These are phyloP conservation scores for Clupea harengus DNA, from an alignment of 2,113 vertebrate genomes.

Conservation along the genomic window DNA sequence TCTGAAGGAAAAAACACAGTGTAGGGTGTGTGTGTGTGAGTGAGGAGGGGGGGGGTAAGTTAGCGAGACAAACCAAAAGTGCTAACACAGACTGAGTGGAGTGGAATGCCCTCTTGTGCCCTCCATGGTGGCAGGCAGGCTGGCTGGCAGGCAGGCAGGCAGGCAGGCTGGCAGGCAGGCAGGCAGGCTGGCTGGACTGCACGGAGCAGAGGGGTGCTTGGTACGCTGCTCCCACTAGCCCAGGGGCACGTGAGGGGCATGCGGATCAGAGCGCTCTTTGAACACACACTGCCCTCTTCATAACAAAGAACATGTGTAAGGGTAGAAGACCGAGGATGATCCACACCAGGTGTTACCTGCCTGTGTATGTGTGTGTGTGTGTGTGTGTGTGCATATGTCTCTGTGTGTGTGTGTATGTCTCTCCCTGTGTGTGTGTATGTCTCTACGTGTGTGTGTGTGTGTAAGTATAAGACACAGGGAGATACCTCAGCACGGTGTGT, in stretches of 20 bases:
- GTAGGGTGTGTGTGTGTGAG: slow-evolving; percentile 12
- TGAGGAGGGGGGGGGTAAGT: not conserved
- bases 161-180: not conserved
- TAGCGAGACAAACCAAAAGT: not conserved
- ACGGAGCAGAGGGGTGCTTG: not conserved
- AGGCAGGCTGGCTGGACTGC: not conserved
- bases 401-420: too few species aligned
- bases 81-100: not conserved
- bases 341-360: not conserved
- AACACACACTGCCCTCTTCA: not conserved
- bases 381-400: not conserved
- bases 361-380: not conserved
- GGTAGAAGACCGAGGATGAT: not conserved
- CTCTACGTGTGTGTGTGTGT: not conserved
- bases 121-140: not conserved
- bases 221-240: not conserved
- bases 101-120: not conserved
- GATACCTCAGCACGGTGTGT: not conserved
- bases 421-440: not conserved
- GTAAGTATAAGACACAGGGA: not conserved
- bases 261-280: not conserved
- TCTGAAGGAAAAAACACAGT: too few species aligned
- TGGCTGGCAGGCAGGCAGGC: not conserved
- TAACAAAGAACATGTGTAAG: not conserved
- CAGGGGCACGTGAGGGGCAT: not conserved